Evolutionary conservation across 2,113 vertebrate species (phyloP).

Genomic region (Neoarius graeffei): DNA sequence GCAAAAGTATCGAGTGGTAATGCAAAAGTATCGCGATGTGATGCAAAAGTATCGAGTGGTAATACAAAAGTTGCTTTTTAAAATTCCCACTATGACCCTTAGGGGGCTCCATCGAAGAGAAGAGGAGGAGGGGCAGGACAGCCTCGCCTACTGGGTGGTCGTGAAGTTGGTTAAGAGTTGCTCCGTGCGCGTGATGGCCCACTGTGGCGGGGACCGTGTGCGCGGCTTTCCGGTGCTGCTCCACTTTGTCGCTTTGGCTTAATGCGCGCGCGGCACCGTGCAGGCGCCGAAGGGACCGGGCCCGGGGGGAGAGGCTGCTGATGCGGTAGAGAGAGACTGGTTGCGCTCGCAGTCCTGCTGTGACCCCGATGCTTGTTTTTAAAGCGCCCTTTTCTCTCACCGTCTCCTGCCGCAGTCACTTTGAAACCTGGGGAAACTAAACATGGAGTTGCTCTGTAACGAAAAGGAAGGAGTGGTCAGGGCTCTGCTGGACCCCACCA

Average conservation of each 20-base stretch:
- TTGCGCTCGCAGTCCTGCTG: constrained; percentile 45
- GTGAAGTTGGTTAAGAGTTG: constrained; percentile 19
- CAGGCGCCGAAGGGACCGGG: neutral
- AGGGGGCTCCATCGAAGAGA: no score
- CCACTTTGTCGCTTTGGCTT: neutral
- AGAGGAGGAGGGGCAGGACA: constrained; percentile 31
- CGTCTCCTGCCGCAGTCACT: constrained; percentile 53
- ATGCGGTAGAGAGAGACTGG: constrained; percentile 37
- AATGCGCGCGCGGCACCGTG: neutral
- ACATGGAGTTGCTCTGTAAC: constrained; percentile 90
- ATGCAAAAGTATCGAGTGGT: no score
- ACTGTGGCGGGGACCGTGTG: neutral
- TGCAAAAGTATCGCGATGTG: no score
- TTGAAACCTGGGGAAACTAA: constrained; percentile 54
- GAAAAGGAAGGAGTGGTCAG: constrained; percentile 83
- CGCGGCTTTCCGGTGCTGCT: neutral
- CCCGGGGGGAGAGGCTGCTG: constrained; percentile 1
- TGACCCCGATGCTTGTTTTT: constrained; percentile 66
- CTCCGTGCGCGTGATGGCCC: constrained; percentile 11
- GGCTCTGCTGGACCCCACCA: constrained; percentile 83
- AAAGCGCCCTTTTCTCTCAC: constrained; percentile 29
- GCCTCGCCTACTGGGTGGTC: constrained; percentile 46
- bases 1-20: no score
- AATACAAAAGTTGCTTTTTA: no score
- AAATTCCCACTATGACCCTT: no score